Evolutionary conservation across 2,113 vertebrate genomes (phyloP).

Genomic region (Ammospiza nelsoni): DNA sequence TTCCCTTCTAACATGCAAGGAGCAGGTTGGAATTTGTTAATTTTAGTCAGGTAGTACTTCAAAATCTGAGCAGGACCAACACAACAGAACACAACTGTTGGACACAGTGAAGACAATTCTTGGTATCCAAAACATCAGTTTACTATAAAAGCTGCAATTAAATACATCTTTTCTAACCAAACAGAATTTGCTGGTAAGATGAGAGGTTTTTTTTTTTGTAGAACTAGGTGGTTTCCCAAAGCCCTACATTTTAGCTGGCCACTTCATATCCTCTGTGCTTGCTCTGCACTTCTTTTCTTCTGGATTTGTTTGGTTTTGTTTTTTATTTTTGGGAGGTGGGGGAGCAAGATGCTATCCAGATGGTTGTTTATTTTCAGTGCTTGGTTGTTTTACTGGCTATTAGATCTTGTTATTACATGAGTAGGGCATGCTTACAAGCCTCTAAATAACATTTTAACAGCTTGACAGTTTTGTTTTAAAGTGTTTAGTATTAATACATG

Average conservation of each 20-base stretch:
- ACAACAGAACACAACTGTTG: neutral
- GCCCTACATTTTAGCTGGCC: neutral
- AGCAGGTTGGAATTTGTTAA: neutral
- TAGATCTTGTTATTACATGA: neutral
- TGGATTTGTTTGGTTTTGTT: neutral
- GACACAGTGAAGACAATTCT: neutral
- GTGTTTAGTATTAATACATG: neutral
- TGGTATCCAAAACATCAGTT: neutral
- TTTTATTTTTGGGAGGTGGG: neutral
- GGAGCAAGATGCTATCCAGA: conserved; percentile 2
- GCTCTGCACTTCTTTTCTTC: neutral
- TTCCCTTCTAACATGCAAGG: neutral
- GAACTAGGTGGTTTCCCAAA: neutral
- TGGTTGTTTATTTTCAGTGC: conserved; percentile 13
- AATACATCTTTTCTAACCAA: neutral
- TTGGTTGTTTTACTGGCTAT: neutral
- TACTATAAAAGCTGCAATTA: neutral
- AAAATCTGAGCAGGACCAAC: neutral
- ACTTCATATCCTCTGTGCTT: neutral
- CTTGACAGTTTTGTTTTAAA: neutral
- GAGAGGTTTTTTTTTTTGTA: neutral
- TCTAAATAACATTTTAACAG: conserved; percentile 8
- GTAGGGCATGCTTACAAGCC: neutral
- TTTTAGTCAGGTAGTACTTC: neutral
- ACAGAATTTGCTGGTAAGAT: neutral